Evolutionary conservation across 1,140 invertebrate species (phyloP).

Genomic region (Dreissena rostriformis): DNA sequence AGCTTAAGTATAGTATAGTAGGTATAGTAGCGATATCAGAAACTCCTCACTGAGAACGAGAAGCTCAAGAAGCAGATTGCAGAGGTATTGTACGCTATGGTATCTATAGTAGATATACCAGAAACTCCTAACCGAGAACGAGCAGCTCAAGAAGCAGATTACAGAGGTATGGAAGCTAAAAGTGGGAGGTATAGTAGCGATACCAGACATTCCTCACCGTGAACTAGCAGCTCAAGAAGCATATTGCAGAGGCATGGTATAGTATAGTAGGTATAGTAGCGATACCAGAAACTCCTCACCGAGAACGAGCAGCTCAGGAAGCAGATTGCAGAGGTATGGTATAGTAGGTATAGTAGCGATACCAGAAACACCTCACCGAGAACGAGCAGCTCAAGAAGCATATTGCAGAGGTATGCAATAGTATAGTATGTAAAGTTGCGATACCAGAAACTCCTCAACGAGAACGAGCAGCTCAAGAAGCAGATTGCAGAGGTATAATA

Average conservation of each 20-base stretch:
- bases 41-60: conserved; percentile 97
- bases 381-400: too few relatives aligned
- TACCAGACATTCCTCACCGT: too few relatives aligned
- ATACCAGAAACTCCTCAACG: conserved; percentile 95
- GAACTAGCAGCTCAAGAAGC: too few relatives aligned
- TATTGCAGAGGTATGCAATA: conserved; percentile 87
- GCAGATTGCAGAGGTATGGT: conserved; percentile 95
- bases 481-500: conserved; percentile 96
- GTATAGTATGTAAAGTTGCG: conserved; percentile 95
- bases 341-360: too few relatives aligned
- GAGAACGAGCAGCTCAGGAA: conserved; percentile 98
- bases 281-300: conserved; percentile 94
- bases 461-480: conserved; percentile 98
- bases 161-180: too few relatives aligned
- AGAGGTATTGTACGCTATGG: too few relatives aligned
- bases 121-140: conserved; percentile 98
- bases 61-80: conserved; percentile 97
- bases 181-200: too few relatives aligned
- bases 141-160: conserved; percentile 97
- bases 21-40: conserved; percentile 94
- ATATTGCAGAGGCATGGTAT: conserved; percentile 87
- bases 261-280: conserved; percentile 95
- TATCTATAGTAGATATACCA: too few relatives aligned
- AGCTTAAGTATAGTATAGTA: conserved; percentile 95
- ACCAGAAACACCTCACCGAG: too few relatives aligned